phyloP scores from a whole-genome alignment of 1,140 invertebrate genomes.

The Heterodera schachtii region DNA sequence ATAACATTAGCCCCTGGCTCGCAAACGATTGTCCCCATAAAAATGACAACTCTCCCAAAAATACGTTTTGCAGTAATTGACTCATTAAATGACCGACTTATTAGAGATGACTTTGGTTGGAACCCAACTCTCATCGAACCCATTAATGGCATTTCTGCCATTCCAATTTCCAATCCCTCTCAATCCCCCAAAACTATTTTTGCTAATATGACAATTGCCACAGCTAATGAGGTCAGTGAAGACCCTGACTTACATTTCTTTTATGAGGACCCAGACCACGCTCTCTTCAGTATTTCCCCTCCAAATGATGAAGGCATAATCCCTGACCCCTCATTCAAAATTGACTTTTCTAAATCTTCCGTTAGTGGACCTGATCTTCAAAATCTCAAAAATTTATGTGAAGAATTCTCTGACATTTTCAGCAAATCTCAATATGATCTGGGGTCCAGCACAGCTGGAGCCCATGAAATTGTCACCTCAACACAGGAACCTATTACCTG shows the following conservation, averaged over 20 bases:
- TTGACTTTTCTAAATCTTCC: background rate
- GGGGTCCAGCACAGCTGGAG: no score
- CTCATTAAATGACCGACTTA: background rate
- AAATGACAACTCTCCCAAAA: background rate
- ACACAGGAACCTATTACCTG: no score
- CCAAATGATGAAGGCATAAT: no score
- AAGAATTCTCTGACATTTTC: no score
- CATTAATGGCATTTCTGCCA: background rate
- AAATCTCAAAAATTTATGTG: background rate
- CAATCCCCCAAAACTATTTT: background rate
- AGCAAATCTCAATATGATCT: constrained; percentile 65
- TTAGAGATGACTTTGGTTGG: background rate
- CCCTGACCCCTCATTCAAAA: background rate
- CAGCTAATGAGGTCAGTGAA: no score
- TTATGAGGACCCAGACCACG: no score
- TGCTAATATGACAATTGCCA: no score
- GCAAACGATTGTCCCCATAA: background rate
- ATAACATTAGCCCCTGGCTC: background rate
- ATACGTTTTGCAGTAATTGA: background rate
- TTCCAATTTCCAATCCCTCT: no score
- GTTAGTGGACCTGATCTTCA: background rate
- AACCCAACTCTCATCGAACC: background rate
- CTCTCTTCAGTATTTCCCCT: no score
- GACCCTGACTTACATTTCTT: no score
- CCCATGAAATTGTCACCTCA: no score